These are phyloP conservation scores for Hyaena hyaena DNA, from an alignment of 2,113 vertebrate species.

Conservation along the genomic window DNA sequence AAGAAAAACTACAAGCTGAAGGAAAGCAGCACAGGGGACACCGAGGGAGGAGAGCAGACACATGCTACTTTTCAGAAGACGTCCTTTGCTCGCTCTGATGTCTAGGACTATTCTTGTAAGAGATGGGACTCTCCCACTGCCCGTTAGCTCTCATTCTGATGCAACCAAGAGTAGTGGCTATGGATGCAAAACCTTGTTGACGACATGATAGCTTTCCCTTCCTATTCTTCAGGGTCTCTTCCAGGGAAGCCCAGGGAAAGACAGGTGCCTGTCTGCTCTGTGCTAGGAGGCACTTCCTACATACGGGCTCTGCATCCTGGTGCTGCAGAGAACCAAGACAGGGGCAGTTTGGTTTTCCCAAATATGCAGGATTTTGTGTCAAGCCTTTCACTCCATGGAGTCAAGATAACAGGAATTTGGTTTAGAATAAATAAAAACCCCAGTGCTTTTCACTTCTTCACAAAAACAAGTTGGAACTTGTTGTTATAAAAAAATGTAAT, in stretches of 20 bases:
- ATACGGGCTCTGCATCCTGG: accelerated
- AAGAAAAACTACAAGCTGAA: not conserved
- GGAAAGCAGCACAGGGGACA: not conserved
- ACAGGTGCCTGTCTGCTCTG: too few relatives aligned
- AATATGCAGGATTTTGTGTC: not conserved
- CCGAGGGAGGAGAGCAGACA: not conserved
- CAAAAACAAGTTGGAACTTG: not conserved
- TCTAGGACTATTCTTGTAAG: not conserved
- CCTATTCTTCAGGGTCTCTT: not conserved
- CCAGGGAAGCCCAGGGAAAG: not conserved
- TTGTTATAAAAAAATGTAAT: not conserved
- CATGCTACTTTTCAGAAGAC: not conserved
- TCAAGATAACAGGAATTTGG: not conserved
- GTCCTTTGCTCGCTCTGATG: not conserved
- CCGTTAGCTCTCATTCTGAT: not conserved
- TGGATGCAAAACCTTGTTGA: not conserved
- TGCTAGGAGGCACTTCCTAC: not conserved
- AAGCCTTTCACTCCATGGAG: not conserved
- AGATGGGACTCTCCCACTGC: not conserved
- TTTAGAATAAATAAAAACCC: not conserved
- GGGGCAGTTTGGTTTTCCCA: not conserved
- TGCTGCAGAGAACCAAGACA: not conserved
- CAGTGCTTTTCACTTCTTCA: not conserved
- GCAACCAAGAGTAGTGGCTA: not conserved
- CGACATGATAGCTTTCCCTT: not conserved